These are phyloP conservation scores for Trissolcus basalis DNA, from an alignment of 1,140 invertebrate genomes.

Conservation along the genomic window DNA sequence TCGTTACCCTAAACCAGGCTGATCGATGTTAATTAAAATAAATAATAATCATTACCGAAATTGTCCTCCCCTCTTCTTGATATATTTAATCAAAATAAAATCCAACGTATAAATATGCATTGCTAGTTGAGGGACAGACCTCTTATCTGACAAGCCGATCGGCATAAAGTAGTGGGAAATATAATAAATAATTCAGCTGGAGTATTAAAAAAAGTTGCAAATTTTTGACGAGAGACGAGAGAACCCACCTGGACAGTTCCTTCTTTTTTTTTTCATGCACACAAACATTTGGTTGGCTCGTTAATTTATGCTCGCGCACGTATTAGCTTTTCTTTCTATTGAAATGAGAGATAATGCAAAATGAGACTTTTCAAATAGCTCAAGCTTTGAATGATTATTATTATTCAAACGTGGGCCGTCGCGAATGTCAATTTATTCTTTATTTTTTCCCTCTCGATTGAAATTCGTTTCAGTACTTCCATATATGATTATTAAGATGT, in stretches of 20 bases:
- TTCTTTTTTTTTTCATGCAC: constrained; percentile 8
- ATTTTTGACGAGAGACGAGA: neutral
- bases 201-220: too few relatives aligned
- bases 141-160: too few relatives aligned
- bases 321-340: constrained; percentile 31
- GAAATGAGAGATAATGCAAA: constrained; percentile 23
- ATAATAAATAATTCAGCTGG: too few relatives aligned
- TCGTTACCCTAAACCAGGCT: too few relatives aligned
- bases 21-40: too few relatives aligned
- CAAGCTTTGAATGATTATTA: constrained; percentile 11
- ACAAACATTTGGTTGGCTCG: constrained; percentile 15
- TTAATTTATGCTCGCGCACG: constrained; percentile 48
- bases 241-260: neutral
- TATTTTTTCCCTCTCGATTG: neutral
- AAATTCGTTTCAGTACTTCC: neutral
- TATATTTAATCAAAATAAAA: too few relatives aligned
- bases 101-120: too few relatives aligned
- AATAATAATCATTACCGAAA: too few relatives aligned
- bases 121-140: too few relatives aligned
- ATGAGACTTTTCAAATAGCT: constrained; percentile 26
- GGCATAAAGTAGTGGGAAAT: too few relatives aligned
- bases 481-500: constrained; percentile 1
- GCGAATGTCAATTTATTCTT: neutral
- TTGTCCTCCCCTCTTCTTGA: too few relatives aligned
- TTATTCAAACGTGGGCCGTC: constrained; percentile 8